These are phyloP conservation scores for Matsumurasca onukii DNA, from an alignment of 1,140 invertebrate species.

Conservation along the genomic window DNA sequence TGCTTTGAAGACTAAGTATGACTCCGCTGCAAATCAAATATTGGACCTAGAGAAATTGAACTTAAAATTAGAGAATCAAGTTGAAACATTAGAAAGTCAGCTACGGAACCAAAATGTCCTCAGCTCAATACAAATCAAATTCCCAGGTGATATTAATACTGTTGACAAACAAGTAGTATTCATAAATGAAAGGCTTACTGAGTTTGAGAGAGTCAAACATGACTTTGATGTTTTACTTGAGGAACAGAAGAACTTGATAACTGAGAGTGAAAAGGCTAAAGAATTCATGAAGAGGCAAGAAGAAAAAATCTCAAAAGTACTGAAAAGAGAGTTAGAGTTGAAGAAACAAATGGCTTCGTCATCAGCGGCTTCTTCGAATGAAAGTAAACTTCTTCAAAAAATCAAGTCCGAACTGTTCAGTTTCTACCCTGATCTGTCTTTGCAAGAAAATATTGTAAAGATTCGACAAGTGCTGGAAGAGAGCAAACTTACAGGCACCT, in stretches of 20 bases:
- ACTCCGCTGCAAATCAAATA: background rate
- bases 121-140: background rate
- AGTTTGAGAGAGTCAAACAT: background rate
- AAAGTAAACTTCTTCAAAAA: background rate
- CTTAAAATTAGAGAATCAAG: conserved; percentile 4
- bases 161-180: background rate
- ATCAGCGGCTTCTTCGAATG: background rate
- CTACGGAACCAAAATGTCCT: background rate
- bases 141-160: background rate
- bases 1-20: conserved; percentile 7
- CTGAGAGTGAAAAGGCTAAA: conserved; percentile 10
- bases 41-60: background rate
- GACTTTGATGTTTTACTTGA: background rate
- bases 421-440: background rate
- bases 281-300: conserved; percentile 8
- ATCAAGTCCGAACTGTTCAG: background rate
- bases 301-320: background rate
- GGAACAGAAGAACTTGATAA: background rate
- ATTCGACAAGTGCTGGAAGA: background rate
- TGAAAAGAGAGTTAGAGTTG: conserved; percentile 15
- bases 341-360: conserved; percentile 8
- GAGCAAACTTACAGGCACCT: background rate
- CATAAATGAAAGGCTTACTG: background rate
- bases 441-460: background rate
- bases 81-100: background rate